Evolutionary conservation across 2,113 vertebrate genomes (phyloP).

Genomic region (Epinephelus fuscoguttatus): DNA sequence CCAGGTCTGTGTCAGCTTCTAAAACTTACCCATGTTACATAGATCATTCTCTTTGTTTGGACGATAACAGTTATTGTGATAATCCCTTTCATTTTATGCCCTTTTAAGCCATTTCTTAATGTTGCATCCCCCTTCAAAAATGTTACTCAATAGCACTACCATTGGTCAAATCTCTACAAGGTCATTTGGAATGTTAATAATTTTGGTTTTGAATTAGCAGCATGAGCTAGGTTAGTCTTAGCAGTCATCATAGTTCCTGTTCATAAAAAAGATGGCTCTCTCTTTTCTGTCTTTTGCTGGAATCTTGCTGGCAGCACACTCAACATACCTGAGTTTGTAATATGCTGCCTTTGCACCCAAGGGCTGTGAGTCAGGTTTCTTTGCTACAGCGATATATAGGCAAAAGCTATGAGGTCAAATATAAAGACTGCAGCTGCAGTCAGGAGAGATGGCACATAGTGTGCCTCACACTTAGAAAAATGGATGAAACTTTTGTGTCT

Average conservation of each 20-base stretch:
- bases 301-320: neutral
- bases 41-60: neutral
- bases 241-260: neutral
- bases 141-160: neutral
- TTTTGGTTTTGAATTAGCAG: neutral
- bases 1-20: slow-evolving; percentile 84
- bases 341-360: neutral
- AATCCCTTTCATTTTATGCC: neutral
- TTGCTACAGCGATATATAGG: neutral
- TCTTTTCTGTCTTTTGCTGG: neutral
- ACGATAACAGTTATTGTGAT: neutral
- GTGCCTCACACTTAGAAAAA: neutral
- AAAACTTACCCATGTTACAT: neutral
- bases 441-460: neutral
- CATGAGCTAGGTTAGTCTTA: neutral
- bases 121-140: neutral
- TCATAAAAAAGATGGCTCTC: neutral
- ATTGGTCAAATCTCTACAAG: neutral
- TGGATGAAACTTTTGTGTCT: neutral
- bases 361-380: slow-evolving; percentile 11
- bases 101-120: neutral
- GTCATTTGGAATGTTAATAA: neutral
- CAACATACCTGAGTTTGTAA: neutral
- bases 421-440: neutral
- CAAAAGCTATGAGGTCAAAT: neutral